These are phyloP conservation scores for Micrasema longulum DNA, from an alignment of 1,140 invertebrate genomes.

Conservation along the genomic window DNA sequence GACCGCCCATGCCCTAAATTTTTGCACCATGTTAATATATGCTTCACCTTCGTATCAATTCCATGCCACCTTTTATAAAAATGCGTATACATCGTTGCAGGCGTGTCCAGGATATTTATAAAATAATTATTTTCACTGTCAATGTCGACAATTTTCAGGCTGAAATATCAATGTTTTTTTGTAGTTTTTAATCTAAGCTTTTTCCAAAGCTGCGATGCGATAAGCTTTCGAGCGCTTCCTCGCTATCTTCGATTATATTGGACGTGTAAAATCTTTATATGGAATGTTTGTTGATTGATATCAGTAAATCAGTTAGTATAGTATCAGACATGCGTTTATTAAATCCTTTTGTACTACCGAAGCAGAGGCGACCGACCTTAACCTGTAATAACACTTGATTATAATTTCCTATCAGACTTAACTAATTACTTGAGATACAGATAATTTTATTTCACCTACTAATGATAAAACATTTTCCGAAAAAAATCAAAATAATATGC, in stretches of 20 bases:
- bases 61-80: no score
- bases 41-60: not conserved
- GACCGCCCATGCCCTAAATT: constrained; percentile 25
- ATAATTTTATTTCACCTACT: no score
- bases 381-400: constrained; percentile 5
- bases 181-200: no score
- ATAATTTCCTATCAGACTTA: constrained; percentile 8
- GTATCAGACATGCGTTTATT: constrained; percentile 49
- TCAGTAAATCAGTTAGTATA: constrained; percentile 41
- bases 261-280: constrained; percentile 46
- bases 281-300: constrained; percentile 50
- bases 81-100: no score
- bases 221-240: constrained; percentile 42
- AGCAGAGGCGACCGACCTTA: constrained; percentile 14
- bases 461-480: no score
- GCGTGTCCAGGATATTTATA: no score
- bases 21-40: constrained; percentile 18
- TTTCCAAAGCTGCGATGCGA: no score
- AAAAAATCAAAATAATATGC: no score
- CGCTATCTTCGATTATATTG: constrained; percentile 45
- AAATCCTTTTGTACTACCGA: constrained; percentile 37
- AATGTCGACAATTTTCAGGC: no score
- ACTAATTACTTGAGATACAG: no score
- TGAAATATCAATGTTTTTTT: no score
- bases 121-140: no score